phyloP scores from a whole-genome alignment of 2,888 invertebrate species.

The Dynastes maya region DNA sequence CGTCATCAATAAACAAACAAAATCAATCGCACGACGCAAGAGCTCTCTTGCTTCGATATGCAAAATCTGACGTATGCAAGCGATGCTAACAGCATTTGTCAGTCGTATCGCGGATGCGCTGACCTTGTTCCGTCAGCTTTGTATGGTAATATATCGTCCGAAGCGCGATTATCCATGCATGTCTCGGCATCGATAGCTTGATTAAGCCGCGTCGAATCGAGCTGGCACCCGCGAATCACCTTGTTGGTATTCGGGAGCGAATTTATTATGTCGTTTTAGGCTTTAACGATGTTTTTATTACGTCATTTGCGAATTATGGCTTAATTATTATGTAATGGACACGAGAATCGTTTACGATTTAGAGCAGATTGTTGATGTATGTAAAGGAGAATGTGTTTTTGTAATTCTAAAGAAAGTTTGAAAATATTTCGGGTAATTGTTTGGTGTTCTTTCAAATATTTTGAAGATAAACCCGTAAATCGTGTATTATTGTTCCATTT shows the following conservation, averaged over 20 bases:
- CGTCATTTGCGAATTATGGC: slow-evolving; percentile 7
- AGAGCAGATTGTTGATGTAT: background rate
- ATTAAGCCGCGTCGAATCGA: background rate
- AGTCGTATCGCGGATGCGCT: slow-evolving; percentile 7
- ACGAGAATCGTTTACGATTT: background rate
- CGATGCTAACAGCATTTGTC: background rate
- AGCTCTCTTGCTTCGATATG: background rate
- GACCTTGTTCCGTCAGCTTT: slow-evolving; percentile 35
- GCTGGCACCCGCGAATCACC: background rate
- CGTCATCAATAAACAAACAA: background rate
- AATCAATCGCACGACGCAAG: background rate
- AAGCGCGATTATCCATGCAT: slow-evolving; percentile 25
- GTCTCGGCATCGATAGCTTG: background rate
- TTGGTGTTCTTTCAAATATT: no score
- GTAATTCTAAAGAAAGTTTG: no score
- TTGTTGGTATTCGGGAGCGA: background rate
- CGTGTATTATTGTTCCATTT: no score
- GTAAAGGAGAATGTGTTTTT: background rate
- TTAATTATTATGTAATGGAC: slow-evolving; percentile 2
- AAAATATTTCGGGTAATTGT: no score
- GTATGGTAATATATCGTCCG: slow-evolving; percentile 42
- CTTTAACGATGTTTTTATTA: slow-evolving; percentile 13
- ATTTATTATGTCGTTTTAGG: slow-evolving; percentile 9
- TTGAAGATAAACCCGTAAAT: no score
- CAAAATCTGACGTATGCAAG: slow-evolving; percentile 19